These are phyloP conservation scores for Oxyura jamaicensis DNA, from an alignment of 2,113 vertebrate genomes.

Conservation along the genomic window DNA sequence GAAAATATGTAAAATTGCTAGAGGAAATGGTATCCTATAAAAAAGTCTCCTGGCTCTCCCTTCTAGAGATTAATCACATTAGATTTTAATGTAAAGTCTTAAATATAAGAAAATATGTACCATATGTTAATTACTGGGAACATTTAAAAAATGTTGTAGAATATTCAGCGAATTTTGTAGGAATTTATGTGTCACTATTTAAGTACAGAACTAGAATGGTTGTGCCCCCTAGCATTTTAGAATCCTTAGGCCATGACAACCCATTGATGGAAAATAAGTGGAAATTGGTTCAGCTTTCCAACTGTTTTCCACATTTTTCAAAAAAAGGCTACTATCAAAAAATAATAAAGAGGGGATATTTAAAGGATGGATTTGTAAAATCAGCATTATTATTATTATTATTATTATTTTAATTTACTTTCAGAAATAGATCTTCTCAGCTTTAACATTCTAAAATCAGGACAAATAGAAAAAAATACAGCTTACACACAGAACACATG, in stretches of 20 bases:
- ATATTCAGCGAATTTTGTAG: not conserved
- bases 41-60: not conserved
- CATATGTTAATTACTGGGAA: accelerated
- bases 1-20: not conserved
- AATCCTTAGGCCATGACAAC: not conserved
- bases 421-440: not conserved
- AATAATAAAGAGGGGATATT: not conserved
- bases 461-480: not conserved
- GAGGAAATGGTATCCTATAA: not conserved
- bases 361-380: not conserved
- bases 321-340: not conserved
- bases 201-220: not conserved
- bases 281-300: not conserved
- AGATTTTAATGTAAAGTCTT: not conserved
- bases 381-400: too few relatives aligned
- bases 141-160: not conserved
- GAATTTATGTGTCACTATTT: not conserved
- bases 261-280: not conserved
- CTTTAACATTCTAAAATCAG: not conserved
- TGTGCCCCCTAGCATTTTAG: not conserved
- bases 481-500: not conserved
- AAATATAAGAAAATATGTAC: not conserved
- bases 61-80: not conserved
- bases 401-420: too few relatives aligned
- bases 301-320: not conserved